Evolutionary conservation across 2,888 invertebrate genomes (phyloP), one percentile per base, ranked within the genome.

Genomic region (Eueremaeus valkanovi): DNA sequence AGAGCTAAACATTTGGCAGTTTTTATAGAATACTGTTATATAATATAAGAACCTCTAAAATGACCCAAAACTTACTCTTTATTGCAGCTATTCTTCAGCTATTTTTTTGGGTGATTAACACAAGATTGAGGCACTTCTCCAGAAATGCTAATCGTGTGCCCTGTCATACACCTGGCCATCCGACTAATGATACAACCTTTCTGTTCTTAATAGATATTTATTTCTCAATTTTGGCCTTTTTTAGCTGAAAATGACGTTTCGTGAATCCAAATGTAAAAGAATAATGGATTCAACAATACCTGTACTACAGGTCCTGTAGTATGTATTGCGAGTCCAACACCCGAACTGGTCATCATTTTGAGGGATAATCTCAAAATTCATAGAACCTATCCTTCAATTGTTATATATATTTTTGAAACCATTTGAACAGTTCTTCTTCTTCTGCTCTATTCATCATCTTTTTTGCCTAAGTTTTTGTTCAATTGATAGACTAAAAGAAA

Each of bases 301-400:
- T n/a, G n/a, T n/a, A n/a, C n/a, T n/a, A n/a, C n/a, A n/a, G n/a
- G n/a, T n/a, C n/a, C n/a, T n/a, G n/a, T n/a, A n/a, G n/a, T n/a
- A n/a, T n/a, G n/a, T n/a, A n/a, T n/a, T n/a, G n/a, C 5, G 58
- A 49, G 49, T 49, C 49, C 49, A 49, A 58, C 58, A 58, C 58
- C 58, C 58, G 58, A 58, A 58, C 11, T 58, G 58, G 58, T 58
- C 58, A 58, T 58, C 58, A 58, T 58, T 58, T 27, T 58, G 21
- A 58, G 58, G 6, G 58, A 58, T 58, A 24, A 58, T 24, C 29
- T 58, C 58, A 6, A 6, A 27, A 58, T 58, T 58, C 29, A 58
- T 29, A 27, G 58, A 58, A n/a, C 58, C 58, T 58, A 21, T 58
- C 58, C 58, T 29, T 27, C 29, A 16, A 58, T 58, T 58, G 58